Percentiles rank a stretch among this genome's conserved stretches.
These are phyloP conservation scores for Drosophila arizonae DNA, from an alignment of 1,140 invertebrate species.

Conservation along the genomic window DNA sequence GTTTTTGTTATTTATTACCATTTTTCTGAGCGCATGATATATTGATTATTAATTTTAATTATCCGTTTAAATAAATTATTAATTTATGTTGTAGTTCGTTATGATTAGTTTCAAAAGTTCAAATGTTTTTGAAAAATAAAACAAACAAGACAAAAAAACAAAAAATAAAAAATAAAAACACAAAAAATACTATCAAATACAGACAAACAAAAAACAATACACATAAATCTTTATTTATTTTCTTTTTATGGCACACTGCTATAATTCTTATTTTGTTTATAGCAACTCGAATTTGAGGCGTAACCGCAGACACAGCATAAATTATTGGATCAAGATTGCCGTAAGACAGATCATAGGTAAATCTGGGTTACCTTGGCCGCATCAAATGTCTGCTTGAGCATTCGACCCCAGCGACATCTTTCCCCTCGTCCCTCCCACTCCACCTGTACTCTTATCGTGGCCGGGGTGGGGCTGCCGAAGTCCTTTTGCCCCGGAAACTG, in stretches of 20 bases:
- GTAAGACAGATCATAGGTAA: constrained; percentile 5
- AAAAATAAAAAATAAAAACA: constrained; percentile 38
- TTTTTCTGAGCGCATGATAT: constrained; percentile 53
- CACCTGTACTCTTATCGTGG: background rate
- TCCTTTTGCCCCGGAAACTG: constrained; percentile 72
- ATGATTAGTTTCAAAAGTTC: constrained; percentile 80
- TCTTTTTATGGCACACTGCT: constrained; percentile 27
- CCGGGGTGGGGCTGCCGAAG: constrained; percentile 21
- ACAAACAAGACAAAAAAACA: constrained; percentile 34
- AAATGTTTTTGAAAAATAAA: constrained; percentile 75
- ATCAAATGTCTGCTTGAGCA: background rate
- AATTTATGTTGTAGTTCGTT: constrained; percentile 79
- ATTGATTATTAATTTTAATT: constrained; percentile 74
- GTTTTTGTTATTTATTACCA: constrained; percentile 80
- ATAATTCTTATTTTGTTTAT: constrained; percentile 37
- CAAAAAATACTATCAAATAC: constrained; percentile 59
- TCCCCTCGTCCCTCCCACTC: background rate
- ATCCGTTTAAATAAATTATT: constrained; percentile 80
- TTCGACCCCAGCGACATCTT: background rate
- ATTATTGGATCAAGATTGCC: constrained; percentile 41
- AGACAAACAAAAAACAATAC: constrained; percentile 40
- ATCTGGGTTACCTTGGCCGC: constrained; percentile 5
- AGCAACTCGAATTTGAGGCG: constrained; percentile 4
- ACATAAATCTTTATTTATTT: constrained; percentile 56
- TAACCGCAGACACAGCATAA: constrained; percentile 22